These are phyloP conservation scores for Gadus macrocephalus DNA, from an alignment of 2,113 vertebrate genomes.

Conservation along the genomic window DNA sequence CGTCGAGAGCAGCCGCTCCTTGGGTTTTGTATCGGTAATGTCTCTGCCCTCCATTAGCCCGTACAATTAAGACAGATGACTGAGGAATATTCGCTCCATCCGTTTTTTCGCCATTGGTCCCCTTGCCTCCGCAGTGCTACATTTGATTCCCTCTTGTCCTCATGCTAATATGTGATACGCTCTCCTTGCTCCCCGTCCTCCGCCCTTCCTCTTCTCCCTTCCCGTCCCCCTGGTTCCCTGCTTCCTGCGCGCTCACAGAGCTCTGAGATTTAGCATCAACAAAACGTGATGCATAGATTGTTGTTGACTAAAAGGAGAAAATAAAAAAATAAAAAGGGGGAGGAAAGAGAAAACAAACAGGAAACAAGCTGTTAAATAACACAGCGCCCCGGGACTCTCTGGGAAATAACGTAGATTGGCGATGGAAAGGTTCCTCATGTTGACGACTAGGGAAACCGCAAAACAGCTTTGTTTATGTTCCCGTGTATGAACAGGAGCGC, in stretches of 20 bases:
- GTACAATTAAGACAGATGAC: conserved; percentile 69
- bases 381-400: too few species aligned
- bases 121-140: neutral
- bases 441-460: too few species aligned
- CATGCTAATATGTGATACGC: neutral
- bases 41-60: conserved; percentile 68
- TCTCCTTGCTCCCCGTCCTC: neutral
- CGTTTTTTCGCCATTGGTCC: neutral
- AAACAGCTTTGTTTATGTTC: too few species aligned
- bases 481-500: too few species aligned
- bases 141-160: conserved; percentile 22
- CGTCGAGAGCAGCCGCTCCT: conserved; percentile 53
- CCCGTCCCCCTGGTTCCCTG: neutral
- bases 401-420: too few species aligned
- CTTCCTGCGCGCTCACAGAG: neutral
- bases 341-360: too few species aligned
- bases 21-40: conserved; percentile 63
- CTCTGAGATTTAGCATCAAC: conserved; percentile 27
- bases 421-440: too few species aligned
- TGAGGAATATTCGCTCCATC: conserved; percentile 37
- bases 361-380: too few species aligned
- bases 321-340: too few species aligned
- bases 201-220: conserved; percentile 15
- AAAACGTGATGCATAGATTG: too few species aligned
- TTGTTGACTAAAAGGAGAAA: neutral